Evolutionary conservation across 2,113 vertebrate genomes (phyloP).

Genomic region (Oreochromis aureus): DNA sequence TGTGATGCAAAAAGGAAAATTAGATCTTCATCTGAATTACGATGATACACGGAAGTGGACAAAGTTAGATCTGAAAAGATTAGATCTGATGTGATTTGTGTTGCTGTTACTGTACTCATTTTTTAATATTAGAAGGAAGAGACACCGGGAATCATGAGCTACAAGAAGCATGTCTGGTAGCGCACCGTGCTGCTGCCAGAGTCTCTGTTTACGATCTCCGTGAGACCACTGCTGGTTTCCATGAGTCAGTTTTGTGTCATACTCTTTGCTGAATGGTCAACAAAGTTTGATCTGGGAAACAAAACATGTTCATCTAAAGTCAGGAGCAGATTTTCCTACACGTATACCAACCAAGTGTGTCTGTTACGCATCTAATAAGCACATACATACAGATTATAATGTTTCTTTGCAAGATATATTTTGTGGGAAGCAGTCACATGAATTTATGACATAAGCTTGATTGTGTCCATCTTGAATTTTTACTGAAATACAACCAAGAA

Average conservation of each 20-base stretch:
- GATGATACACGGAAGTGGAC: background rate
- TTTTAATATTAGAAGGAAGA: background rate
- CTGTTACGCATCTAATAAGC: background rate
- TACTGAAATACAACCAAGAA: background rate
- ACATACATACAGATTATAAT: background rate
- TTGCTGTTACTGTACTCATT: background rate
- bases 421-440: background rate
- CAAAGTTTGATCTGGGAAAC: background rate
- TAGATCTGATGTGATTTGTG: background rate
- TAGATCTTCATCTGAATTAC: background rate
- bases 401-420: background rate
- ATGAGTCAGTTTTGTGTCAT: background rate
- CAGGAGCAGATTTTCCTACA: background rate
- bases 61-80: background rate
- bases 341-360: background rate
- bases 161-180: background rate
- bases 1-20: background rate
- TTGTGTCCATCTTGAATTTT: background rate
- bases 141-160: background rate
- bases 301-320: background rate
- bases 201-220: background rate
- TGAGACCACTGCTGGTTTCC: background rate
- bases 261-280: background rate
- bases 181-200: background rate
- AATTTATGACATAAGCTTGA: background rate